phyloP scores from a whole-genome alignment of 2,113 vertebrate species.

The Poeciliopsis retropinna region DNA sequence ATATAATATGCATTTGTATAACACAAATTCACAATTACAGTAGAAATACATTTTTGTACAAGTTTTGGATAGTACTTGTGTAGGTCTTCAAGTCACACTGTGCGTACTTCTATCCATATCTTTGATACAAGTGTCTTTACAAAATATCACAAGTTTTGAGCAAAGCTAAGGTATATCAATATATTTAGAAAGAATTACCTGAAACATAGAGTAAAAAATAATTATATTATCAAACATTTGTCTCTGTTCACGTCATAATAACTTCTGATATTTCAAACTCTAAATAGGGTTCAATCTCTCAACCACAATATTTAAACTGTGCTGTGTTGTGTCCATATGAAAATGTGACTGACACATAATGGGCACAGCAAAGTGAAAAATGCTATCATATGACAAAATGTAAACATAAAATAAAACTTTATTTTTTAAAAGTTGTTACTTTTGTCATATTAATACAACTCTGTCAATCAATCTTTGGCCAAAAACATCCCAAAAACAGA shows the following conservation, averaged over 20 bases:
- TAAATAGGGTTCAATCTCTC: conserved; percentile 52
- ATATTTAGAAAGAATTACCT: conserved; percentile 86
- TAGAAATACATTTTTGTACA: conserved; percentile 94
- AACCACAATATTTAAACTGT: conserved; percentile 49
- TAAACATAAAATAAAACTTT: conserved; percentile 45
- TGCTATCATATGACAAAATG: conserved; percentile 32
- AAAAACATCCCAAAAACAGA: conserved; percentile 1
- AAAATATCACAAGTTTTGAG: conserved; percentile 83
- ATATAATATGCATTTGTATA: conserved; percentile 89
- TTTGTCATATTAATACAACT: conserved; percentile 10
- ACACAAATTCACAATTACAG: conserved; percentile 98
- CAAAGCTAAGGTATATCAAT: conserved; percentile 86
- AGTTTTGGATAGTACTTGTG: conserved; percentile 86
- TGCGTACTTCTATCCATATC: conserved; percentile 76
- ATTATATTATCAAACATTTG: conserved; percentile 82
- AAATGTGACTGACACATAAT: conserved; percentile 57
- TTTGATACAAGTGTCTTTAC: conserved; percentile 79
- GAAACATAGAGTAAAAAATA: conserved; percentile 86
- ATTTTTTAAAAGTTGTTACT: background rate
- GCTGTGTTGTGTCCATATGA: conserved; percentile 54
- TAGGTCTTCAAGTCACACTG: conserved; percentile 83
- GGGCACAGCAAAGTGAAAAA: conserved; percentile 41
- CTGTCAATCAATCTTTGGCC: conserved; percentile 15
- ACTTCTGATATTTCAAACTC: conserved; percentile 74
- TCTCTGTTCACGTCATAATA: conserved; percentile 76